Conservation (phyloP, 2,113 vertebrate genomes). For the Callipepla californica region DNA sequence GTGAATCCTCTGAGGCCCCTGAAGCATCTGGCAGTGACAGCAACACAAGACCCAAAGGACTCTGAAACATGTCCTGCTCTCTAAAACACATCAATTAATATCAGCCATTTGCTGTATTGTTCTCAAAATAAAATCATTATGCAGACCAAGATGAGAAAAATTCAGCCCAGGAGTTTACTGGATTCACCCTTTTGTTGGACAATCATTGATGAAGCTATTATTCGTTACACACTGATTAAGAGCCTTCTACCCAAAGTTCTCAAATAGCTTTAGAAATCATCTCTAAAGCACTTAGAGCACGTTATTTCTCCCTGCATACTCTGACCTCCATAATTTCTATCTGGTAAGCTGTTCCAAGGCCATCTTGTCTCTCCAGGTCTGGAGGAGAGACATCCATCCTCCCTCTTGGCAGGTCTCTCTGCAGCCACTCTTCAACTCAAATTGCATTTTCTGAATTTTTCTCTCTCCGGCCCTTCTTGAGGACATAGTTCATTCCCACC, state of each 20-base stretch:
- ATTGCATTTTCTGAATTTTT: background rate
- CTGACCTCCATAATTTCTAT: background rate
- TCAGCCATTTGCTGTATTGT: background rate
- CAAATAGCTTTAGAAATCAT: background rate
- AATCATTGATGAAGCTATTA: background rate
- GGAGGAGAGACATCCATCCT: conserved; percentile 2
- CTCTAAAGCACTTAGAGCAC: background rate
- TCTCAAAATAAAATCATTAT: background rate
- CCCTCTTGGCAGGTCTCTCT: background rate
- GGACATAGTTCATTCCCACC: background rate
- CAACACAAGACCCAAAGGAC: background rate
- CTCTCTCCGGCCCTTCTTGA: background rate
- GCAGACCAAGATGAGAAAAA: background rate
- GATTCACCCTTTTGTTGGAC: background rate
- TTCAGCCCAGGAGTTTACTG: background rate
- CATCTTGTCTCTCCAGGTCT: background rate
- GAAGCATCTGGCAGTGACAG: background rate
- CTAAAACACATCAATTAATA: background rate
- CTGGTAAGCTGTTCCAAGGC: background rate
- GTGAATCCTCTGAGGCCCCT: background rate
- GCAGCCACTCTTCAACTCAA: conserved; percentile 13
- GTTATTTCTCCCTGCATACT: background rate
- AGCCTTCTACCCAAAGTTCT: background rate
- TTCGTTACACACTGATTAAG: background rate
- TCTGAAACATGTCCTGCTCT: background rate